Base-by-base conservation (phyloP, 37 sponge, comb jelly and placozoan genomes). In the Haliclona indistincta region DNA sequence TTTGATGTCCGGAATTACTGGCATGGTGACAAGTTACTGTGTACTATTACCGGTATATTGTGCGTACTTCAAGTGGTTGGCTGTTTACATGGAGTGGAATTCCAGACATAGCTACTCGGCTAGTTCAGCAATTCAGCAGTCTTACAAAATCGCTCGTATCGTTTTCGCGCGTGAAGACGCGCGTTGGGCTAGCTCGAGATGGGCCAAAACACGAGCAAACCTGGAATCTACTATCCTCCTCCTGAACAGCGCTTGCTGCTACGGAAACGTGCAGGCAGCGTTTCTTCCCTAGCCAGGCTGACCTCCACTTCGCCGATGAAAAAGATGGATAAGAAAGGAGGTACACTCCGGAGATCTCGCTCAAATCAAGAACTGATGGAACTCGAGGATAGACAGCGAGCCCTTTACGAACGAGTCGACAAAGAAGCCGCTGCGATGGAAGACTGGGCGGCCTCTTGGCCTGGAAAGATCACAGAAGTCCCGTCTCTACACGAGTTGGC, bases 401-500 rank as follows among this genome's bases (percentile, higher is more conserved):
- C n/a, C 37, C 67, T 89, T n/a, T 23, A 71, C 49, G 76, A 75
- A 23, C 84, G 61, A 64, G 70, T 89, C 6, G 85, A 84, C 25
- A 36, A 13, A 39, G 90, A 89, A 53, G 84, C 80, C 26, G 84
- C 58, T 38, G 56, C 56, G 20, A 55, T 89, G 41, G 79, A 89
- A 42, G 73, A 74, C 29, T 89, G 90, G 90, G 85, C 84, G 23
- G 0, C 53, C 15, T 65, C 72, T 34, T 56, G 38, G 38, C 76
- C 56, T 8, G 29, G 52, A 34, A 36, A 55, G 11, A 32, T 37
- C 23, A 20, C 33, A 25, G 40, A 23, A 17, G 71, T 80, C 0
- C 78, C 91, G 0, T 73, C 49, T 52, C 64, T 90, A 32, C 55
- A 38, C 6, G 86, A 85, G 41, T 60, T 90, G 8, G 75, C 86